Evolutionary conservation across 2,797 vertebrate genomes (phyloP).

Genomic region (Cossypha dichroa): DNA sequence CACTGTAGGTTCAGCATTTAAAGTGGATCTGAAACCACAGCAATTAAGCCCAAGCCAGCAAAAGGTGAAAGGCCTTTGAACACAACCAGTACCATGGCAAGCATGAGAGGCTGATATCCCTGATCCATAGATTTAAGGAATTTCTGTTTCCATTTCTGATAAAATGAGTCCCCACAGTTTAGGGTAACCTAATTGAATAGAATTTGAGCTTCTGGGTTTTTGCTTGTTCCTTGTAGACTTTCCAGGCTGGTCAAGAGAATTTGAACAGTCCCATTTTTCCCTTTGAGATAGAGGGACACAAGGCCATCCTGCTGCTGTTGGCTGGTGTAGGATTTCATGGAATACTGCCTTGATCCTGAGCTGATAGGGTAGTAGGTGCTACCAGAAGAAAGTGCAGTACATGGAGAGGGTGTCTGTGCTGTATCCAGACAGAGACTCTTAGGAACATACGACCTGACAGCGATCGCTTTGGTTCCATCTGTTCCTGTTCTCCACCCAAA

Average conservation of each 20-base stretch:
- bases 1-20: neutral
- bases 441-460: constrained; percentile 37
- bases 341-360: neutral
- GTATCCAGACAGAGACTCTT: neutral
- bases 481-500: constrained; percentile 57
- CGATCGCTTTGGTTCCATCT: constrained; percentile 38
- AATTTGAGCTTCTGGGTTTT: neutral
- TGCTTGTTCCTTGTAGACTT: neutral
- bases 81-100: neutral
- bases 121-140: neutral
- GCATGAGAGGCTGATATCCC: neutral
- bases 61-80: neutral
- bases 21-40: neutral
- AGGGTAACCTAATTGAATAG: neutral
- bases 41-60: neutral
- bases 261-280: neutral
- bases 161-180: neutral
- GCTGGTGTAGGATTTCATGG: neutral
- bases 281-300: neutral
- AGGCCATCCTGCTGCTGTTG: neutral
- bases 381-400: neutral
- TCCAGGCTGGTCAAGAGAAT: neutral
- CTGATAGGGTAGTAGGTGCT: neutral
- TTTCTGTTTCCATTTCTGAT: neutral
- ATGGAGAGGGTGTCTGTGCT: neutral